A percentile compares a stretch with the other conserved stretches of the same genome.
Evolutionary conservation across 2,113 vertebrate genomes (phyloP).

Genomic region (Engraulis encrasicolus): DNA sequence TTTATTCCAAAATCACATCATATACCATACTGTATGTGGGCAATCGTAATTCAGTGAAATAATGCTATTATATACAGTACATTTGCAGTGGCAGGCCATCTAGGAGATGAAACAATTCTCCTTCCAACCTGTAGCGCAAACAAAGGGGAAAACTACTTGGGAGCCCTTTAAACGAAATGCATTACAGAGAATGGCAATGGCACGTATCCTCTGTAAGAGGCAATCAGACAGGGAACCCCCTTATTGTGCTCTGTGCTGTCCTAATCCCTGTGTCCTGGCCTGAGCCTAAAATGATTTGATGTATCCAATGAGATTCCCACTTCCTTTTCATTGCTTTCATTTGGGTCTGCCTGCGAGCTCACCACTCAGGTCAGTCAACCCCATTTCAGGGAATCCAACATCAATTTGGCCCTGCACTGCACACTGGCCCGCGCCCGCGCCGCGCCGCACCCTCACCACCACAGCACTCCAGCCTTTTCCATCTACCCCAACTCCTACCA

Average conservation of each 20-base stretch:
- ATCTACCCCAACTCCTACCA: conserved; percentile 50
- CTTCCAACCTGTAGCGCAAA: no score
- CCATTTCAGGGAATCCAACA: conserved; percentile 68
- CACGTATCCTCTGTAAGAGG: not conserved
- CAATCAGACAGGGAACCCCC: not conserved
- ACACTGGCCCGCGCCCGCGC: conserved; percentile 2
- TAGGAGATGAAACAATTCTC: no score
- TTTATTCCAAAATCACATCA: no score
- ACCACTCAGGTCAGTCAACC: conserved; percentile 68
- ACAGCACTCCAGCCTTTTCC: conserved; percentile 49
- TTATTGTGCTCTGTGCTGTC: conserved; percentile 42
- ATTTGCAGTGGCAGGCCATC: no score
- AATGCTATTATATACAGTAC: no score
- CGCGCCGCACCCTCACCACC: no score
- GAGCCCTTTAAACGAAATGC: not conserved
- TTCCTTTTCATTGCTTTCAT: conserved; percentile 73
- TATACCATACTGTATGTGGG: no score
- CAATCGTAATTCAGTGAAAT: no score
- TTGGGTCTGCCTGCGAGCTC: conserved; percentile 63
- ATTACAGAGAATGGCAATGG: not conserved
- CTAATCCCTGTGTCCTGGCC: conserved; percentile 63
- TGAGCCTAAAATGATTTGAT: conserved; percentile 74
- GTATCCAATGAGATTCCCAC: conserved; percentile 74
- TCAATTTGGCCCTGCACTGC: conserved; percentile 70
- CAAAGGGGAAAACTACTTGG: no score